Evolutionary conservation across 2,797 vertebrate species (phyloP), one percentile per base, ranked within the genome.

Genomic region (Gastrophryne carolinensis): DNA sequence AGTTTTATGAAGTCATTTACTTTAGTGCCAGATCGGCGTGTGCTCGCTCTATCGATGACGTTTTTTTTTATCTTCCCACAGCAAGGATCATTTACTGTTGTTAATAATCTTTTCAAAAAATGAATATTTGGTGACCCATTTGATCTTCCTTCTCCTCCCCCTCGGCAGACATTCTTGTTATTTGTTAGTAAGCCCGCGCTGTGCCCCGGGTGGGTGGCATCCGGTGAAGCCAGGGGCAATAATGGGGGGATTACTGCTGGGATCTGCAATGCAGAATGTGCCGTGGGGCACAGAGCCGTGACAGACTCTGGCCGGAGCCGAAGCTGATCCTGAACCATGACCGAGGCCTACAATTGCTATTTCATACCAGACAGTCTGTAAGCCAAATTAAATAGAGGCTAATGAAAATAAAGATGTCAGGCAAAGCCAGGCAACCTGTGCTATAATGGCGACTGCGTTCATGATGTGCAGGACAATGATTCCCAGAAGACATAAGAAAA

Each of bases 71-170:
- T n/a, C n/a, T n/a, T 53, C 81, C 76, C 81, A 41, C 10, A 80
- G 80, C 80, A 82, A 81, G 84, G 86, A 88, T 86, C 82, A 88
- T 84, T 85, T 85, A 84, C 83, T 83, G 65, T 3, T 0, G 76
- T 85, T 81, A 85, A 79, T 84, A 85, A 86, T 85, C 80, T 79
- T 66, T 75, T 84, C 76, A 7, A 83, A 7, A 83, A 83, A 82
- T 80, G 82, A 79, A 37, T 79, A 79, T 81, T 84, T 1, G 0
- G 57, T 82, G 74, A 65, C 0, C 34, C 78, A 82, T 79, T 58
- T 78, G 72, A 2, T 24, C n/a, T 34, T 62, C 19, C 6, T 26
- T 23, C 12, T 34, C 60, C 21, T 21, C 23, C 15, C 32, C 17
- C 19, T 15, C 54, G 5, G 21, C n/a, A 37, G 61, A 37, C 76